Base-by-base conservation (phyloP, 2,888 invertebrate genomes). In the Drosophila cracens region DNA sequence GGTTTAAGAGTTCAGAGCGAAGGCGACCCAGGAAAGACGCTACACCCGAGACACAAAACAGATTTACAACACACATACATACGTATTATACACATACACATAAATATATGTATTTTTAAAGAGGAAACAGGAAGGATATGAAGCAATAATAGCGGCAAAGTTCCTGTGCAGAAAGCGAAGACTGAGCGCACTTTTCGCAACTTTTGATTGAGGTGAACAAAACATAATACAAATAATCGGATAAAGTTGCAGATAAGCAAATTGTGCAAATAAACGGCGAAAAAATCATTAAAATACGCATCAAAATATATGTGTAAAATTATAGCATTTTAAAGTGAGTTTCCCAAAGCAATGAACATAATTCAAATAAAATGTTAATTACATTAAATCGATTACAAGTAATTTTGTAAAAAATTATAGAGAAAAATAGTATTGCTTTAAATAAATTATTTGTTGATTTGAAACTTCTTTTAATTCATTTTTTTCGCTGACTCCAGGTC, bases 1-100 rank as follows among this genome's bases (percentile, higher is more conserved):
- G 74, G 27, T 46, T 2, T 16, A 52, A 66, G 8, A 76, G 86
- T 75, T 83, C 83, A 77, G 56, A 67, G 63, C 60, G 31, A 61
- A 71, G 59, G 65, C 88, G 83, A 84, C 81, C 77, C 84, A 64
- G 88, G 88, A 86, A 84, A 81, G 69, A 72, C 71, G 66, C 74
- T 81, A 59, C 69, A 57, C 54, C 38, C 29, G 63, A 21, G 21
- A 21, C 21, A 21, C 21, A 21, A 21, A 48, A 54, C 51, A 60
- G 49, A 43, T 49, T 58, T 31, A 49, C 36, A n/a, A 18, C 31
- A 52, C 13, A 4, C 7, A 46, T 2, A 13, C 6, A 21, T 3
- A 43, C 11, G 21, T 13, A 43, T 13, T 6, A 43, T 21, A 7
- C 11, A 43, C 11, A 11, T 40, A n/a, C n/a, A 40, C n/a, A 6